phyloP scores from a whole-genome alignment of 2,113 vertebrate genomes.

The Lagopus muta region DNA sequence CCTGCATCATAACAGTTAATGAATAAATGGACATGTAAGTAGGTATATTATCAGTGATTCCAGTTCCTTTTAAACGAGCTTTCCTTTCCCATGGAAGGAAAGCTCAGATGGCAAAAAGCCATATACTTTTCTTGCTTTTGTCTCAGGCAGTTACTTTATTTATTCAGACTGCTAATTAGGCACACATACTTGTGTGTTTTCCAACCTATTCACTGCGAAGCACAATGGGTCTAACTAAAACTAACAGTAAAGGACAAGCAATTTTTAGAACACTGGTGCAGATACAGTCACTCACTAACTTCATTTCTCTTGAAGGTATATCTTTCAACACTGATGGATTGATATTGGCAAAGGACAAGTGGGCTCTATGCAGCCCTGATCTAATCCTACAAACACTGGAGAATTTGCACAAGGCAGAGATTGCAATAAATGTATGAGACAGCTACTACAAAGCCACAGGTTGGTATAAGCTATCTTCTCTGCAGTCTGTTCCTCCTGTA shows the following conservation, averaged over 20 bases:
- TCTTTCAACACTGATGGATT: not conserved
- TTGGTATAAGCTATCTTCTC: not conserved
- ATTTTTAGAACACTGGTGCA: not conserved
- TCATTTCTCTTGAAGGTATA: not conserved
- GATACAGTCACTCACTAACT: not conserved
- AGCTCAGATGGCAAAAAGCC: not conserved
- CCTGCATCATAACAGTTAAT: not conserved
- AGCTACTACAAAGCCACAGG: not conserved
- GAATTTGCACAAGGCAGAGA: not conserved
- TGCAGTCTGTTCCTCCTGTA: not conserved
- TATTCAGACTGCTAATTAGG: not conserved
- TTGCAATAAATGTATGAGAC: not conserved
- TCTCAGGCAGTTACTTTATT: not conserved
- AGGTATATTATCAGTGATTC: not conserved
- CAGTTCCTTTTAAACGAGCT: not conserved
- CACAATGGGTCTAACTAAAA: not conserved
- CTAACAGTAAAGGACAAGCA: not conserved
- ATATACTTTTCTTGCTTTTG: not conserved
- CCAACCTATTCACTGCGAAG: not conserved
- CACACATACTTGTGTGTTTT: not conserved
- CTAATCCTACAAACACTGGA: not conserved
- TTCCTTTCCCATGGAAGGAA: not conserved
- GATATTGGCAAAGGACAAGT: not conserved
- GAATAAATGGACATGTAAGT: not conserved
- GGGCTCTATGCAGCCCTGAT: not conserved